These are phyloP conservation scores for Palythoa grandis DNA, from an alignment of 92 coral and sea anemone species.

Conservation along the genomic window DNA sequence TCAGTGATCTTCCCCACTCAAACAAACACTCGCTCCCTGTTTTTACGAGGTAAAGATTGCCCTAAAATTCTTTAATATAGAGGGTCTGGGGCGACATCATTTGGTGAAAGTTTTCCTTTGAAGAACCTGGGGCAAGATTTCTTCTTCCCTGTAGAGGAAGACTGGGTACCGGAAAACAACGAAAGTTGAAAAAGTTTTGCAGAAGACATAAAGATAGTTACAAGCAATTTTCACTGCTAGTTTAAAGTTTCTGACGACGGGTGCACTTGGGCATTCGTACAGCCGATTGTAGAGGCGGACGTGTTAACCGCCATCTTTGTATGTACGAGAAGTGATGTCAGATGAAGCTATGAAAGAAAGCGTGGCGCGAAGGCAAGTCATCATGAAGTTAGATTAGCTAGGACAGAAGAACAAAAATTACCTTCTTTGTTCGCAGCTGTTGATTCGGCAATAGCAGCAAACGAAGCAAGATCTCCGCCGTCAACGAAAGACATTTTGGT, in stretches of 20 bases:
- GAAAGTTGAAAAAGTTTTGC: constrained; percentile 50
- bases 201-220: constrained; percentile 3
- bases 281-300: constrained; percentile 11
- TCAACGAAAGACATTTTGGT: constrained; percentile 79
- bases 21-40: constrained; percentile 27
- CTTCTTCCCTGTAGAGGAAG: constrained; percentile 76
- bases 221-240: constrained; percentile 8
- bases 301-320: constrained; percentile 70
- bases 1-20: background rate
- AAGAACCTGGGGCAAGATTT: constrained; percentile 91
- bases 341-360: background rate
- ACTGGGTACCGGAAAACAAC: constrained; percentile 95
- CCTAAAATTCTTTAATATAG: constrained; percentile 55
- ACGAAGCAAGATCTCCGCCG: constrained; percentile 82
- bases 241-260: background rate
- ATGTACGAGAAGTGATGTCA: constrained; percentile 4
- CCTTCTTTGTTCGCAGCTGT: constrained; percentile 80
- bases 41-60: constrained; percentile 33
- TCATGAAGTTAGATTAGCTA: constrained; percentile 3
- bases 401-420: constrained; percentile 16
- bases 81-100: constrained; percentile 95
- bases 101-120: constrained; percentile 64
- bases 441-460: constrained; percentile 87
- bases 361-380: constrained; percentile 12
- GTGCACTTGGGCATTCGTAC: constrained; percentile 6